Evolutionary conservation across 37 sponge, comb jelly and placozoan genomes (phyloP).

Genomic region (Theonella swinhoei): DNA sequence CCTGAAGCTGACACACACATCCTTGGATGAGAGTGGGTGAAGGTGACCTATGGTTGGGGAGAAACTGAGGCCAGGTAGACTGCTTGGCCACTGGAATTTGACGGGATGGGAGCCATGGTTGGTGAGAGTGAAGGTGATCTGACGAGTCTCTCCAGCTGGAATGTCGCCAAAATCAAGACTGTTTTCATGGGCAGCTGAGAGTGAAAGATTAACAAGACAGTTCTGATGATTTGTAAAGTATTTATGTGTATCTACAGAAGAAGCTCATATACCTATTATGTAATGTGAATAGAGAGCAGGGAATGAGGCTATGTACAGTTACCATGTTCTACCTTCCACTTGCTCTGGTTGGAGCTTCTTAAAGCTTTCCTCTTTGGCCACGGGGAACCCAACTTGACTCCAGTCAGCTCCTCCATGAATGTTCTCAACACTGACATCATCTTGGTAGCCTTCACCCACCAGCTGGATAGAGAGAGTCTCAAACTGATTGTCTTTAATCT

Average conservation of each 20-base stretch:
- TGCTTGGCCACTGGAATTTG: conserved; percentile 72
- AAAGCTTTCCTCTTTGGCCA: neutral
- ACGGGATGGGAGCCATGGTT: conserved; percentile 71
- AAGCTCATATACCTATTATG: no score
- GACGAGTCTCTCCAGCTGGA: conserved; percentile 77
- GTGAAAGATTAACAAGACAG: neutral
- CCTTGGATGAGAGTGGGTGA: conserved; percentile 83
- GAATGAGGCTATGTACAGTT: no score
- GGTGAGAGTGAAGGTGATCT: conserved; percentile 87
- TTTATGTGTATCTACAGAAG: neutral
- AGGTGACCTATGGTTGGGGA: conserved; percentile 86
- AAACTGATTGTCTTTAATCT: conserved; percentile 85
- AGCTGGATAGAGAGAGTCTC: conserved; percentile 79
- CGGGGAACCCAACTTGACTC: neutral
- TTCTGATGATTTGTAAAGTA: no score
- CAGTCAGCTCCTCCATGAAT: conserved; percentile 25
- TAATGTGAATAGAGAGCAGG: no score
- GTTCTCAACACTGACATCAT: conserved; percentile 80
- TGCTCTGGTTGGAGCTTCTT: neutral
- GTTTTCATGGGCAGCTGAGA: conserved; percentile 54
- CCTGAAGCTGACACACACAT: conserved; percentile 83
- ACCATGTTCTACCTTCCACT: neutral
- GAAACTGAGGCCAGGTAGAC: conserved; percentile 63
- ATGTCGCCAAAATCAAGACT: conserved; percentile 84
- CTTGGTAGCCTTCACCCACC: conserved; percentile 92